Base-by-base conservation (phyloP, 35 echinoderm and acorn worm species). In the Nesometra sesokonis region DNA sequence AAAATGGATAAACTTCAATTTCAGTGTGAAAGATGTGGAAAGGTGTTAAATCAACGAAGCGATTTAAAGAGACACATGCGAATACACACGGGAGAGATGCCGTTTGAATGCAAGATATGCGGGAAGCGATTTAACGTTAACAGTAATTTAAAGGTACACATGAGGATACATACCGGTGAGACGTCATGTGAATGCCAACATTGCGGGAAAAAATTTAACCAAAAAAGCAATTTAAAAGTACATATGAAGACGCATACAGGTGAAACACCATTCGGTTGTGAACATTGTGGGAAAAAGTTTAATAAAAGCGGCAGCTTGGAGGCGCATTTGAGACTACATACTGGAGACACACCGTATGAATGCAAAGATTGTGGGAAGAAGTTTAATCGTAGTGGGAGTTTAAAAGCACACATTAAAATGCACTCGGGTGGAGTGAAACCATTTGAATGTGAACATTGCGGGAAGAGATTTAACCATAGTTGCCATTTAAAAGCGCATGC, bases 331-430 rank as follows among this genome's bases (percentile, higher is more conserved):
- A 35, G 81, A 13, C 34, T 83, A 27, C 81, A 83, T 35, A 83
- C 34, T 0, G 81, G 81, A 37, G 81, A 83, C 11, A 83, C 34
- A 29, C 81, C 81, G 81, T 83, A 83, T 35, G n/a, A 35, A 17
- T 83, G 81, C 30, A 30, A 83, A 83, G 35, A 37, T 29, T 83
- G 81, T 35, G 81, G 37, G 79, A 83, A 83, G 81, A 83, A 35
- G 13, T 83, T 83, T 39, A 83, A 35, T 21, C 37, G 34, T 27
- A 35, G 34, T 9, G 34, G 34, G 0, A 83, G 37, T 39, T 38
- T 83, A 11, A 35, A 83, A 38, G 34, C 34, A 39, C 81, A 83
- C 30, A 37, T 35, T 34, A 83, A 83, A 31, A 83, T 83, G 15
- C 81, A 83, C 35, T 30, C 81, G 0, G 81, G 35, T 34, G 81